These are phyloP conservation scores for Sweltsa coloradensis DNA, from an alignment of 1,140 invertebrate species.

Conservation along the genomic window DNA sequence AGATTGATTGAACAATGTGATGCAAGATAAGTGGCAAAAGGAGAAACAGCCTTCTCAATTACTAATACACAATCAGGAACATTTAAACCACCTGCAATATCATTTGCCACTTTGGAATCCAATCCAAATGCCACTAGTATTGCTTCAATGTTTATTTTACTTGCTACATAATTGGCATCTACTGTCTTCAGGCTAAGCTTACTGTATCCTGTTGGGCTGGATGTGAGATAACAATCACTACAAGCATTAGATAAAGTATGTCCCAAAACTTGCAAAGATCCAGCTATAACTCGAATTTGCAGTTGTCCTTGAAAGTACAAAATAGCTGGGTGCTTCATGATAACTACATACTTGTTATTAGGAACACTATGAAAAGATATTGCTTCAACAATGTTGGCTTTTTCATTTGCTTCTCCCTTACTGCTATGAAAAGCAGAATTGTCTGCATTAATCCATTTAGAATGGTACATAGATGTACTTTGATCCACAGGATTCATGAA, in stretches of 20 bases:
- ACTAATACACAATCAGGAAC: background rate
- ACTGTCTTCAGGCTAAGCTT: background rate
- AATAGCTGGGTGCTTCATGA: slow-evolving; percentile 4
- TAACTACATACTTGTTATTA: background rate
- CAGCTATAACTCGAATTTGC: background rate
- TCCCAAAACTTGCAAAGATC: background rate
- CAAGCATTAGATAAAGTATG: background rate
- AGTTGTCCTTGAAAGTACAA: slow-evolving; percentile 1
- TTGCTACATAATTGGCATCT: background rate
- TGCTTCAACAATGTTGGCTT: too few relatives aligned
- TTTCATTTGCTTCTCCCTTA: too few relatives aligned
- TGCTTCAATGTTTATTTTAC: background rate
- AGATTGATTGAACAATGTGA: background rate
- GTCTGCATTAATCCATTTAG: too few relatives aligned
- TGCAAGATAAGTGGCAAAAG: background rate
- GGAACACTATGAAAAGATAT: slow-evolving; percentile 5
- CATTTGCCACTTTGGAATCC: background rate
- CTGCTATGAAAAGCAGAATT: too few relatives aligned
- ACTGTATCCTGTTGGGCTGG: background rate
- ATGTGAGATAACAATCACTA: background rate
- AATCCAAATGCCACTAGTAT: background rate
- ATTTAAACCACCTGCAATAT: background rate
- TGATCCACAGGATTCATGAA: too few relatives aligned
- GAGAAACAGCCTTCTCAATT: background rate
- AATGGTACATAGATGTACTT: too few relatives aligned